Evolutionary conservation across 2,113 vertebrate genomes (phyloP), one percentile per base, ranked within the genome.

Genomic region (Rissa tridactyla): DNA sequence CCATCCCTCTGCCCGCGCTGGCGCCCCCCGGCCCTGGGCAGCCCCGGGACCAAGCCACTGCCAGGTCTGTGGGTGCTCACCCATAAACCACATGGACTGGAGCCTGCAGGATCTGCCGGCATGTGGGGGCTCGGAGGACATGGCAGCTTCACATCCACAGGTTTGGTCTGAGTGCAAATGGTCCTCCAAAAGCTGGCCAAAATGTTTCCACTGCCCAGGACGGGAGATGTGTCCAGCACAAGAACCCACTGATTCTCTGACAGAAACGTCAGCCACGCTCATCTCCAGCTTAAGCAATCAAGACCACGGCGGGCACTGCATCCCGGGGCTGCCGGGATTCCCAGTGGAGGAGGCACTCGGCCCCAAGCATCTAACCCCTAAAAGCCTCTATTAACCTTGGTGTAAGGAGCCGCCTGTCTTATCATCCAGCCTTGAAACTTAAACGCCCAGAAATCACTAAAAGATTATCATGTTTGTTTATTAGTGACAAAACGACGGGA

Each of bases 61-160:
- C 23, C 36, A n/a, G 46, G 30, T 19, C 79, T 46, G 38, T 10
- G 3, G 29, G 17, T 14, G 15, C 32, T 36, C 7, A 1, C 25
- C 38, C 4, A 3, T 69, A 92, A 83, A 71, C 6, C 42, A 26
- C 18, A 4, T 0, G 2, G 30, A 54, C 34, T 34, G 80, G 70
- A 34, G 70, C 10, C 13, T 10, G 25, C 1, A 27, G 52, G 68
- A 47, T 76, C 77, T 65, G 55, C 51, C 40, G 36, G 72, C 46
- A 47, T 3, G 0, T 1, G 1, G 36, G 30, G 52, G 17, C 49
- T 70, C 5, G 5, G 75, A 49, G 27, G 20, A 69, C 0, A 8
- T 2, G 26, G 69, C 64, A 60, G 73, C 34, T 60, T 40, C 15
- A 10, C 10, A 3, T 64, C 47, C 46, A 17, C 17, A 51, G 13